Percentiles rank a stretch among this genome's conserved stretches.
Conservation (phyloP, 2,113 vertebrate genomes). For the Grantiella picta region DNA sequence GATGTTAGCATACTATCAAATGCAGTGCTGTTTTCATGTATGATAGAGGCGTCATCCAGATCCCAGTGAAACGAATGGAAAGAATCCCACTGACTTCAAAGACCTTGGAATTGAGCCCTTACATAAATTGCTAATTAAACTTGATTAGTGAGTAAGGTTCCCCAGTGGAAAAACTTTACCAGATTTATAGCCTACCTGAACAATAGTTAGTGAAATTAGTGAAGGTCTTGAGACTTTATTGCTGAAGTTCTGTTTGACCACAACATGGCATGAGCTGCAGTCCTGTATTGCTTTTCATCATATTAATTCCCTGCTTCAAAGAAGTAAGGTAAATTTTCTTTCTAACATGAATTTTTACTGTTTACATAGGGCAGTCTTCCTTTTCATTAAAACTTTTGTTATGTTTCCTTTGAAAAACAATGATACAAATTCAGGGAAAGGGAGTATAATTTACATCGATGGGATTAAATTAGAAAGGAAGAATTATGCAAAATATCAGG, state of each 20-base stretch:
- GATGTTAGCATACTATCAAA: not conserved
- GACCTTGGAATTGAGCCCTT: not conserved
- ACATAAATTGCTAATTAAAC: conserved; percentile 14
- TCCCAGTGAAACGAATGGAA: not conserved
- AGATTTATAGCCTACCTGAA: conserved; percentile 5
- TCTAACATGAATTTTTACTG: not conserved
- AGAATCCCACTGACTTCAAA: conserved; percentile 21
- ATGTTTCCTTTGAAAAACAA: conserved; percentile 51
- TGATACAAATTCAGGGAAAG: conserved; percentile 38
- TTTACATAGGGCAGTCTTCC: not conserved
- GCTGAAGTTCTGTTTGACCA: not conserved
- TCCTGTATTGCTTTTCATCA: not conserved
- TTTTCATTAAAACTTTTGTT: conserved; percentile 9
- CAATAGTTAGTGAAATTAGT: conserved; percentile 5
- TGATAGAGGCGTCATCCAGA: not conserved
- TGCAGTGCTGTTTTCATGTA: not conserved
- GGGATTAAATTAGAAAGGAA: not conserved
- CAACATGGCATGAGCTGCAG: not conserved
- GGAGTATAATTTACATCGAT: not conserved
- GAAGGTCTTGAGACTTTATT: not conserved
- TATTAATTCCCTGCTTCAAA: not conserved
- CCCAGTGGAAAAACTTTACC: not conserved
- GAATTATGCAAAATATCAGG: not conserved
- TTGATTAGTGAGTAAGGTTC: not conserved
- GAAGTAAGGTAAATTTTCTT: not conserved